phyloP scores from a whole-genome alignment of 2,113 vertebrate species.

The Stigmatopora argus region DNA sequence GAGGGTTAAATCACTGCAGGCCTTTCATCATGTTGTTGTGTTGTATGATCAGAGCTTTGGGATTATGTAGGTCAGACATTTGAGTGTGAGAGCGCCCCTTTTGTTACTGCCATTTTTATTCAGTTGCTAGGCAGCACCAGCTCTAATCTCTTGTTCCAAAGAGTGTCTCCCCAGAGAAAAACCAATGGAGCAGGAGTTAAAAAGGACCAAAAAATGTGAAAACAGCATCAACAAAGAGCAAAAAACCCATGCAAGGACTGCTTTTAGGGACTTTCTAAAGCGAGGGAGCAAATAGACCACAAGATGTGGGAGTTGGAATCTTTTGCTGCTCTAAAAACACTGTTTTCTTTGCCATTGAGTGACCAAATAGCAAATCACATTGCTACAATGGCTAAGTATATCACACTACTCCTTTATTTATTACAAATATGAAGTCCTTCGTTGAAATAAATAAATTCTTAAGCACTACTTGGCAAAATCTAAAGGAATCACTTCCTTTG shows the following conservation, averaged over 20 bases:
- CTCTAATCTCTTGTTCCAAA: conserved; percentile 74
- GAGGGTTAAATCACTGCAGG: conserved; percentile 61
- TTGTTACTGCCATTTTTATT: conserved; percentile 74
- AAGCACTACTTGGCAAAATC: no score
- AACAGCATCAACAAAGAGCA: conserved; percentile 67
- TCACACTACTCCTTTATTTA: conserved; percentile 3
- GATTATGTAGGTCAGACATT: conserved; percentile 76
- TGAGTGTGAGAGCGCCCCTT: conserved; percentile 65
- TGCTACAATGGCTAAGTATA: neutral
- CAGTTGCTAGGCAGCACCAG: conserved; percentile 74
- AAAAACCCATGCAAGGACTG: conserved; percentile 54
- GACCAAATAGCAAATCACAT: conserved; percentile 18
- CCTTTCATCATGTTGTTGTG: conserved; percentile 70
- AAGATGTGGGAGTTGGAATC: conserved; percentile 51
- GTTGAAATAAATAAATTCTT: no score
- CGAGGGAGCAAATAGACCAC: conserved; percentile 39
- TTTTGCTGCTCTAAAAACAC: conserved; percentile 46
- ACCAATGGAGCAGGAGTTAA: conserved; percentile 61
- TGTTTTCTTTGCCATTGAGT: conserved; percentile 30
- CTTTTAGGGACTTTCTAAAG: conserved; percentile 58
- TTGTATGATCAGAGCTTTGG: conserved; percentile 68
- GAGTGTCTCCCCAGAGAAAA: conserved; percentile 64
- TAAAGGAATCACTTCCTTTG: no score
- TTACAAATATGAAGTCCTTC: neutral
- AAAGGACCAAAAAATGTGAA: conserved; percentile 55